These are phyloP conservation scores for Buceros bicornis DNA, from an alignment of 2,797 vertebrate species.

Conservation along the genomic window DNA sequence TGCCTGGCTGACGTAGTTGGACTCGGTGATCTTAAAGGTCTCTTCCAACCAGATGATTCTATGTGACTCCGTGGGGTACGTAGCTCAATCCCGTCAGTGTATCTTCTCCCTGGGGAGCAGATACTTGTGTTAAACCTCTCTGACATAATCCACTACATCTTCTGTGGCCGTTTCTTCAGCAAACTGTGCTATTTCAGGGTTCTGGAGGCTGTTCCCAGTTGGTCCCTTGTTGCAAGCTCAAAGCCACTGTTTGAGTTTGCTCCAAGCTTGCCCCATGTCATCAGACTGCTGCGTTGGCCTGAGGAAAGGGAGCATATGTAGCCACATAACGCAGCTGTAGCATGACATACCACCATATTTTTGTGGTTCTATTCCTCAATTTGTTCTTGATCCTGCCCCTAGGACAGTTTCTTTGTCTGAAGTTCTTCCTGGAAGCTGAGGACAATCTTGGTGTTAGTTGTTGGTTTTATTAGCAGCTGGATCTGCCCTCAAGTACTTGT, in stretches of 20 bases:
- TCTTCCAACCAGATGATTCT: too few species aligned
- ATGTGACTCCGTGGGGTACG: not conserved
- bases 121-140: not conserved
- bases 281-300: not conserved
- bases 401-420: not conserved
- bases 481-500: constrained; percentile 25
- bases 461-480: constrained; percentile 40
- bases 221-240: not conserved
- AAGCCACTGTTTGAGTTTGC: not conserved
- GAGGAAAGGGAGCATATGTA: not conserved
- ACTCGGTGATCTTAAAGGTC: too few species aligned
- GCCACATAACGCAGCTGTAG: not conserved
- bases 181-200: not conserved
- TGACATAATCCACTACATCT: not conserved
- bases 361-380: not conserved
- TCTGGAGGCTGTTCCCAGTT: not conserved
- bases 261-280: not conserved
- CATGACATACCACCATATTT: not conserved
- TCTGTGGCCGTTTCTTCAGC: not conserved
- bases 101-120: not conserved
- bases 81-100: not conserved
- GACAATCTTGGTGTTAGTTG: not conserved
- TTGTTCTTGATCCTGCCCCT: not conserved
- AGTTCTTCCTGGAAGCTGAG: not conserved
- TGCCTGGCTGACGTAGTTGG: not conserved